Conservation (phyloP, 2,797 vertebrate species). For the Ptychobarbus kaznakovi region DNA sequence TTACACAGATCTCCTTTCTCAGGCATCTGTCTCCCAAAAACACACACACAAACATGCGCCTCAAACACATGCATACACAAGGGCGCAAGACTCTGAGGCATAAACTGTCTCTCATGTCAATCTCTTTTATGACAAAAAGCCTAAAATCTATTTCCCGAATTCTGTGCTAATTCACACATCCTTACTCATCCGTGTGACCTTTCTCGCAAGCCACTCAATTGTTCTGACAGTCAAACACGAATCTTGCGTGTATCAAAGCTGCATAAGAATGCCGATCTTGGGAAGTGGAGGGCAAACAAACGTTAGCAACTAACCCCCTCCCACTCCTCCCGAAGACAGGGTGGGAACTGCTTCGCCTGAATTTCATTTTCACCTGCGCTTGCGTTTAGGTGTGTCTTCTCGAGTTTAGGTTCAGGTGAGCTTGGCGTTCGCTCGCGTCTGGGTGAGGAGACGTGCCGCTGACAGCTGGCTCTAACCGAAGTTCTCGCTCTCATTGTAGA, state of each 20-base stretch:
- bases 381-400: constrained; percentile 51
- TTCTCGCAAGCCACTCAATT: constrained; percentile 20
- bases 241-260: background rate
- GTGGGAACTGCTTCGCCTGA: constrained; percentile 47
- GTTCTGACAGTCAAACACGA: background rate
- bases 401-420: constrained; percentile 40
- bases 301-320: constrained; percentile 1
- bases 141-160: constrained; percentile 42
- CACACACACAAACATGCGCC: background rate
- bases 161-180: constrained; percentile 36
- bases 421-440: background rate
- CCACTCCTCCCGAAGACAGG: constrained; percentile 37
- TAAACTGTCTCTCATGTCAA: constrained; percentile 34
- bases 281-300: constrained; percentile 32
- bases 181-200: constrained; percentile 15
- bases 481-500: constrained; percentile 15
- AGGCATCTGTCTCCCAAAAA: constrained; percentile 46
- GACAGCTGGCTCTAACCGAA: constrained; percentile 34
- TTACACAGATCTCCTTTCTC: constrained; percentile 57
- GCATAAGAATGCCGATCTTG: background rate
- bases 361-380: constrained; percentile 60
- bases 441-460: constrained; percentile 6
- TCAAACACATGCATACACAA: constrained; percentile 38
- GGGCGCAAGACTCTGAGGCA: constrained; percentile 7
- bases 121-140: constrained; percentile 39